Base-by-base conservation (phyloP, 2,113 vertebrate species). In the Engraulis encrasicolus region DNA sequence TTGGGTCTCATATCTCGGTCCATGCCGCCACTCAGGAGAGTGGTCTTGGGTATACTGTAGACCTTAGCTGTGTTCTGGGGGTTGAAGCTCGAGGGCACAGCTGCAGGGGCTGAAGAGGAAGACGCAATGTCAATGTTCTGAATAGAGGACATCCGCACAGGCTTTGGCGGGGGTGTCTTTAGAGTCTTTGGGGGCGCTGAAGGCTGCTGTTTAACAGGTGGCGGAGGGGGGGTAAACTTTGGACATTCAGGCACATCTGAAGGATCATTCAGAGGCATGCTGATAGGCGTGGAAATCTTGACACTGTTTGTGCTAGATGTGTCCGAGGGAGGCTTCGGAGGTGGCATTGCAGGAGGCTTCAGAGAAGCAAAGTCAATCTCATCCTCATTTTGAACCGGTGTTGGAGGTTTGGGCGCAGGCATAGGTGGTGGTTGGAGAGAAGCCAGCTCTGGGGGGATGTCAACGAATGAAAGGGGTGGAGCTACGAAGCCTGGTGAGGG, bases 71-170 rank as follows among this genome's bases (percentile, higher is more conserved):
- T 90, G 81, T 92, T 91, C 82, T 93, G 93, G 12, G 95, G 94
- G 83, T 94, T 96, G 86, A 96, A 96, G 79, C 93, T 95, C 66
- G 94, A 96, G 17, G 85, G 86, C 37, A 88, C 89, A 50, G 84
- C 66, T 18, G 83, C 83, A 6, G 90, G 86, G 58, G 91, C 27
- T 23, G 92, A 92, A 27, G 91, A 86, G 31, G 91, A 86, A n/a
- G 23, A 78, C 14, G 91, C 89, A 23, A 84, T 38, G 34, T 94
- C 94, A 9, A 85, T 0, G 66, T 0, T 93, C 20, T 86, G 36
- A 0, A 95, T 91, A 17, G 95, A 95, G 12, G 94, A 95, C 23
- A 90, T 31, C 86, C 95, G 89, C 6, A 88, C 61, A 0, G 95
- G 95, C 83, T 95, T 96, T 58, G 84, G 86, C 54, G 95, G 95